Evolutionary conservation across 1,140 invertebrate genomes (phyloP), one percentile per base, ranked within the genome.

Genomic region (Caligus rogercresseyi): DNA sequence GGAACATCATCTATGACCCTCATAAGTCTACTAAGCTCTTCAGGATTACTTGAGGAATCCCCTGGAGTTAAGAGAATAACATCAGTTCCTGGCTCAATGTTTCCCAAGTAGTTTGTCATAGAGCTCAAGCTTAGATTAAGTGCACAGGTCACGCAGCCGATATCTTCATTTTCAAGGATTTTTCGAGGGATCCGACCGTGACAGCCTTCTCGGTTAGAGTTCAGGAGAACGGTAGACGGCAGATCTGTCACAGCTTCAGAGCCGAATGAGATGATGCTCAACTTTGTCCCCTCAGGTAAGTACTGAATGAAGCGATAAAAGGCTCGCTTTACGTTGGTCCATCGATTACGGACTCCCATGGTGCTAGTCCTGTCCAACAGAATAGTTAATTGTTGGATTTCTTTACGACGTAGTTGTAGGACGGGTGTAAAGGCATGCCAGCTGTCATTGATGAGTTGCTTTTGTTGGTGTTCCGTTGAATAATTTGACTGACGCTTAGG

Each of bases 171-270:
- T n/a, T 20, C 18, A 14, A 25, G 14, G 14, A 55, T 25, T 25
- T 53, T 58, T 15, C 68, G 62, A 20, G 70, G 70, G 58, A 71
- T 70, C 25, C 70, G 58, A 14, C 70, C 70, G 58, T 70, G 66
- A 20, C 70, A 62, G 43, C 67, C 67, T 51, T 71, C 70, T 24
- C 70, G 63, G 61, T 71, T 71, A n/a, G 66, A 66, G 25, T 67
- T 65, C 14, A 62, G 68, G 52, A 71, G 65, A 11, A 67, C 57
- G 2, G 69, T 69, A 25, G 69, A 60, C n/a, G 69, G 69, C 13
- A 71, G 61, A 61, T 66, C 67, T 15, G 66, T 25, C 7, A 64
- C 64, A 20, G 65, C 59, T n/a, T 67, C 67, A 15, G 31, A 54
- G 14, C 68, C 68, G 55, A 67, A 70, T 23, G 67, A 64, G 61